A percentile compares a stretch with the other conserved stretches of the same genome.
phyloP scores from a whole-genome alignment of 2,797 vertebrate species.

The Pterois miles region DNA sequence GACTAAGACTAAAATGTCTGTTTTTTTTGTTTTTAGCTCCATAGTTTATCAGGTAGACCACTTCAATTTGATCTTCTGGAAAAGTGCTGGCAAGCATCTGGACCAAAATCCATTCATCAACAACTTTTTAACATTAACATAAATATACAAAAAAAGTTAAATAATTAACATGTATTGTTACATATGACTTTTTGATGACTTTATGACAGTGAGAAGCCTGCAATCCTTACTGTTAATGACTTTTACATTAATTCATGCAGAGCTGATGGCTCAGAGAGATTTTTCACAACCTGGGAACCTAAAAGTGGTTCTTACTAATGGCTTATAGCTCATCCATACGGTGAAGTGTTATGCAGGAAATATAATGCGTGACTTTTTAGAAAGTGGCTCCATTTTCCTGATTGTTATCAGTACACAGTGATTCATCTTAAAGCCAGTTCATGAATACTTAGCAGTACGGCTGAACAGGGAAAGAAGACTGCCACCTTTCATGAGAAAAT shows the following conservation, averaged over 20 bases:
- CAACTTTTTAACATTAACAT: too few relatives aligned
- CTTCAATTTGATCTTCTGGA: background rate
- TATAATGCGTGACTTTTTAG: background rate
- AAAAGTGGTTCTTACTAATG: too few relatives aligned
- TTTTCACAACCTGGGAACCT: background rate
- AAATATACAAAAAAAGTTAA: too few relatives aligned
- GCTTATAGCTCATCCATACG: background rate
- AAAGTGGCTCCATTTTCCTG: background rate
- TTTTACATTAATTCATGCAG: too few relatives aligned
- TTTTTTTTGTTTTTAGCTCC: background rate
- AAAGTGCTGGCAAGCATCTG: background rate
- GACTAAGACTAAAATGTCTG: too few relatives aligned
- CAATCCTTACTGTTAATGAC: too few relatives aligned
- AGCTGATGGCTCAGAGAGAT: fast-evolving
- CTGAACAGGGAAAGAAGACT: background rate
- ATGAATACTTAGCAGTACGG: too few relatives aligned
- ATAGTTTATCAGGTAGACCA: background rate
- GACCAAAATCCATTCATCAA: too few relatives aligned
- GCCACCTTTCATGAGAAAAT: background rate
- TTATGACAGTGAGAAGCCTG: too few relatives aligned
- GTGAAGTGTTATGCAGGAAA: fast-evolving
- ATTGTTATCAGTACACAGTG: background rate
- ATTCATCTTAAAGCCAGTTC: background rate
- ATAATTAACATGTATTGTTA: too few relatives aligned
- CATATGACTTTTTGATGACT: too few relatives aligned